Evolutionary conservation across 2,797 vertebrate species (phyloP), one percentile per base, ranked within the genome.

Genomic region (Myripristis jacobus): DNA sequence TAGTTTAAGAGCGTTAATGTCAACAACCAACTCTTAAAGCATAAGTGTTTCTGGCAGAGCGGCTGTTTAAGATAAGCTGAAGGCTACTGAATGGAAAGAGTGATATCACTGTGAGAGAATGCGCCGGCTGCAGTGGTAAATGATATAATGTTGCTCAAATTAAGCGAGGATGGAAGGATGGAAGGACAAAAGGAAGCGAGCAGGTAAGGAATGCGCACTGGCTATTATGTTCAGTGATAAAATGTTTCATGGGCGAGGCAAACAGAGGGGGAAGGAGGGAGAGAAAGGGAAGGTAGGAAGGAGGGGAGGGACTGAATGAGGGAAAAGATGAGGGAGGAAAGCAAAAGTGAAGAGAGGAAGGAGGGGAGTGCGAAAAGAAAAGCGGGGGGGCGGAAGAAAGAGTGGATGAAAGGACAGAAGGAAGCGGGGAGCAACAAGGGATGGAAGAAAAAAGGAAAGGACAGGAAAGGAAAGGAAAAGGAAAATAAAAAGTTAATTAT

Each of bases 71-170:
- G 82, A 87, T 77, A 66, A 80, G 74, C 73, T 29, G 46, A 80
- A 77, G 73, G 86, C 84, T 84, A 71, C 82, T 29, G 84, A 81
- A 71, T 18, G 47, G 86, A 89, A 69, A 83, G 75, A 71, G 61
- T 82, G 87, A 89, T 84, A 72, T 83, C 88, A 87, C 77, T 66
- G 31, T 67, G 27, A 61, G 66, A 84, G 70, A 87, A 91, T 82
- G 84, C 79, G 36, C 38, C 19, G 0, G 63, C 80, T 62, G 51
- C 51, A 55, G 75, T n/a, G 48, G 27, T 59, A 70, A 72, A 57
- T 51, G 82, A 77, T 53, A 73, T 62, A 36, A 74, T 34, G 65
- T 62, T 65, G 77, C 16, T 48, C 58, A 25, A 72, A 77, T 47
- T 13, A 71, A 81, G 46, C 47, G 22, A 60, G 16, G 41, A 47